Base-by-base conservation (phyloP, 2,797 vertebrate species). In the Peromyscus melanophrys region DNA sequence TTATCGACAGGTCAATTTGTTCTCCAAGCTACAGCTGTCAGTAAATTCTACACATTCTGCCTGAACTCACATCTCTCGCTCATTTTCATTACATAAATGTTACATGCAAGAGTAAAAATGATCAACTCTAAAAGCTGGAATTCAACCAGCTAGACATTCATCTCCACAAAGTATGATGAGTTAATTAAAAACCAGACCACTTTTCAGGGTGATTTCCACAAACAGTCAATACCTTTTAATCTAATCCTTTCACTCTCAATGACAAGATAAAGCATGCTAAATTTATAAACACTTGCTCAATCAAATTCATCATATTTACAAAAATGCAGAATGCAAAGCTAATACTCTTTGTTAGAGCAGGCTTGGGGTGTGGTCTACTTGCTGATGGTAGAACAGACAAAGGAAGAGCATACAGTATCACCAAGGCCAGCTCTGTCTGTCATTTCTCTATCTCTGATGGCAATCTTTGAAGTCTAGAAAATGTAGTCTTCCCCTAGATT, bases 391-490 rank as follows among this genome's bases (percentile, higher is more conserved):
- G 69, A 89, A 80, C 90, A 84, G 40, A 91, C n/a, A 90, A 67
- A 76, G 5, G 19, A 40, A 52, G 67, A 31, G 27, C 27, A 2
- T 27, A 71, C 57, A 83, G 4, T 37, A 31, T 52, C n/a, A 83
- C 67, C 31, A 75, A 92, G 31, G 80, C 21, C 46, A 86, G 75
- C 7, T 76, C 52, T 88, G 80, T 82, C 71, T 23, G 0, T 31
- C 78, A 78, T 89, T 52, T 65, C 76, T 95, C 84, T 37, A n/a
- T 90, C 59, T 89, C 85, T 73, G 19, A 59, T 55, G 95, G 86
- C 73, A 63, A 46, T 87, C 82, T 90, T 19, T 82, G n/a, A 94
- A 93, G 94, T 59, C 49, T 80, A 88, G 49, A 92, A 96, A 95
- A 93, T 57, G 80, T 67, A 69, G 59, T 89, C 63, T 87, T 90